Evolutionary conservation across 2,888 invertebrate species (phyloP).

Genomic region (Apomyelois bistriatella): DNA sequence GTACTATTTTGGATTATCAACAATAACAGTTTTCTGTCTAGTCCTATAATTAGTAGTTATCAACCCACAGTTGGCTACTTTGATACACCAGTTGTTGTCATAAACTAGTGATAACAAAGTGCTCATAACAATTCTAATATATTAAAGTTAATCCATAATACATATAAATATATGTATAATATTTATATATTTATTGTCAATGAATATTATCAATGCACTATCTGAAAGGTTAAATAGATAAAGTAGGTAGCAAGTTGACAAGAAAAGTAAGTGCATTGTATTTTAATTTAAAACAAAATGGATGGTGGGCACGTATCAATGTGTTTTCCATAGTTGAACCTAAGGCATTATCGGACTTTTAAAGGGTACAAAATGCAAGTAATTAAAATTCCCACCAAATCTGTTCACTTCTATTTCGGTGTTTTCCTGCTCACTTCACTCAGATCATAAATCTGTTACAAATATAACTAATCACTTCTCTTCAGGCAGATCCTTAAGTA

Average conservation of each 20-base stretch:
- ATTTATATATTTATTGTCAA: neutral
- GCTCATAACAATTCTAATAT: neutral
- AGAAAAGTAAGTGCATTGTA: neutral
- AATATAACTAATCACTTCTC: too few species aligned
- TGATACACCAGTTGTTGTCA: neutral
- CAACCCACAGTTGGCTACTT: neutral
- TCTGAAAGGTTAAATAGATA: constrained; percentile 1
- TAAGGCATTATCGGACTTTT: too few species aligned
- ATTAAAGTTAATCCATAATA: neutral
- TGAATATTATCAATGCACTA: neutral
- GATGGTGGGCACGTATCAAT: neutral
- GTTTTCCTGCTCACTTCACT: too few species aligned
- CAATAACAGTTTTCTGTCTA: neutral
- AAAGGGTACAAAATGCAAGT: too few species aligned
- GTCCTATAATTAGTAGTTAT: neutral
- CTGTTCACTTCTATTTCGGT: too few species aligned
- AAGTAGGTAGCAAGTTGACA: neutral
- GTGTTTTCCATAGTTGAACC: too few species aligned
- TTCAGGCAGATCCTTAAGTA: too few species aligned
- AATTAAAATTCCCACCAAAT: too few species aligned
- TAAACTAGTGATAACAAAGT: neutral
- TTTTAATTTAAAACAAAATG: neutral
- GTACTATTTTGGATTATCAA: neutral
- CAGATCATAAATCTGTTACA: too few species aligned
- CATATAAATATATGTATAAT: too few species aligned